Base-by-base conservation (phyloP, 2,888 invertebrate genomes). In the Leptinotarsa tumamoca region DNA sequence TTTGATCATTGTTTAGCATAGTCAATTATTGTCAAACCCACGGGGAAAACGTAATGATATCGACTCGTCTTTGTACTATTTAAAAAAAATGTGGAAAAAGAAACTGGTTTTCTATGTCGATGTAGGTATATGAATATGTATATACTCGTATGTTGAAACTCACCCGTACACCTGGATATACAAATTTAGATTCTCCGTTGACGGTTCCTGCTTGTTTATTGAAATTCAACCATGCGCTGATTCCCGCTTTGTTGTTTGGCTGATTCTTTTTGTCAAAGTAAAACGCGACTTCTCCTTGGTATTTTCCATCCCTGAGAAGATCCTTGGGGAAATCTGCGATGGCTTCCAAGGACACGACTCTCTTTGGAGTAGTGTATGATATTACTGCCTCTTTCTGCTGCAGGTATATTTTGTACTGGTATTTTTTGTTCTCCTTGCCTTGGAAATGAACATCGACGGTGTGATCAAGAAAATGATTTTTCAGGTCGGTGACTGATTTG, bases 241-340 rank as follows among this genome's bases (percentile, higher is more conserved):
- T 83, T 0, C 91, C 90, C 0, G 93, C 91, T 84, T 93, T 94
- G 80, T 93, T 92, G n/a, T 92, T 90, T 0, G 94, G 94, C 79
- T 92, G 92, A 72, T 91, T 91, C 83, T 91, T 92, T 86, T 94
- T 94, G 88, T 96, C 94, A 71, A 94, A 87, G 86, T 94, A 94
- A 58, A 95, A 88, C 13, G 90, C 89, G 5, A 92, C 82, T 71
- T 94, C 94, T 14, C 92, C 90, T 72, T 91, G 91, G 80, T 92
- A 90, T 49, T 92, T 91, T 80, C 93, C 94, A 4, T 87, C 86
- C 71, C 86, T 87, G 23, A 84, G 82, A 14, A 77, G 15, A 78
- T 87, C 78, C 79, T 80, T 75, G 0, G 80, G 80, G 18, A 72
- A 74, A 27, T 82, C 81, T 14, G 81, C 71, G 49, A 84, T 84